Evolutionary conservation across 2,113 vertebrate genomes (phyloP), one percentile per base, ranked within the genome.

Genomic region (Camarhynchus parvulus): DNA sequence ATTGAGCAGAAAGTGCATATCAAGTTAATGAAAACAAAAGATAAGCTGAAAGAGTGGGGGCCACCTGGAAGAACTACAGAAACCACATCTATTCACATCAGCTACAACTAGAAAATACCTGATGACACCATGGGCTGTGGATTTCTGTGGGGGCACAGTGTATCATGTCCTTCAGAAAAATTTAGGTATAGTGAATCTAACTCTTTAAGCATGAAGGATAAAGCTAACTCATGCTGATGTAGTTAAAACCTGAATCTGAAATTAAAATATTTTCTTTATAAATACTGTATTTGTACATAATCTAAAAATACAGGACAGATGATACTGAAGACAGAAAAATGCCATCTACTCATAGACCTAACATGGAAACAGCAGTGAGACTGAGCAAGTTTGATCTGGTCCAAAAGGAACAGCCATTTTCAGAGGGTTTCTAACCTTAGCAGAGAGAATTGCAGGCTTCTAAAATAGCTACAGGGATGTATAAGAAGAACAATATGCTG

Each of bases 401-500:
- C 39, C 64, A 49, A 93, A 93, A 80, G 74, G 93, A 94, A 70
- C 37, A 87, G 44, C 28, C 58, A 72, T 87, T 86, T 84, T 61
- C 37, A 56, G 76, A 44, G 28, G 28, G 37, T 64, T 92, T 90
- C 76, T 93, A 59, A 64, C 82, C 78, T 70, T 56, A 80, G 50
- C 1, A 2, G 67, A 72, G 68, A 79, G n/a, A 49, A 58, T 56
- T 13, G 4, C n/a, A 88, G 82, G 63, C 46, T 61, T 96, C 56
- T 83, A 35, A 94, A 87, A 44, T 50, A 95, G 41, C 89, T 83
- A 61, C 55, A 92, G 82, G 68, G 84, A 93, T 2, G 2, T 58
- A 78, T 66, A 80, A 76, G 91, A 91, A 79, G 74, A 95, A 89
- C 90, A 96, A 94, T 92, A 73, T 15, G 7, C 62, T 7, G 3